A percentile compares a stretch with the other conserved stretches of the same genome.
Evolutionary conservation across 2,888 invertebrate genomes (phyloP).

Genomic region (Leptinotarsa rubiginosa): DNA sequence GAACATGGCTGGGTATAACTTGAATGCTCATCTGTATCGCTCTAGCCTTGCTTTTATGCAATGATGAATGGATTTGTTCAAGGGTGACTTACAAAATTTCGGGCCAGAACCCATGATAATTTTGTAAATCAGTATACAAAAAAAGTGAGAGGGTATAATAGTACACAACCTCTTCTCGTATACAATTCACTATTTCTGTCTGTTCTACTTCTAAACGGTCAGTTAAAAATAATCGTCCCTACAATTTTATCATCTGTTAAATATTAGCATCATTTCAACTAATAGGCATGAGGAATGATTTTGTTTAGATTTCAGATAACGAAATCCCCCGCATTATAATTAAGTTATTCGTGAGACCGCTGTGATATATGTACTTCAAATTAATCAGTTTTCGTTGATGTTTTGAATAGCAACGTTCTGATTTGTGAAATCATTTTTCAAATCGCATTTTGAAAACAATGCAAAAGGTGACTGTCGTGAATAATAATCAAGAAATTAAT

Average conservation of each 20-base stretch:
- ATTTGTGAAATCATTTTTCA: background rate
- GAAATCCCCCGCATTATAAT: slow-evolving; percentile 1
- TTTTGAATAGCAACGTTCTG: background rate
- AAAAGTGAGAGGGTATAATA: too few species aligned
- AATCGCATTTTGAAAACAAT: too few species aligned
- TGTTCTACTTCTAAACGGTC: background rate
- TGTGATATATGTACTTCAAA: background rate
- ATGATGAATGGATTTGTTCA: too few species aligned
- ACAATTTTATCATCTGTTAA: slow-evolving; percentile 3
- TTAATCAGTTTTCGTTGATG: background rate
- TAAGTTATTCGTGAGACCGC: background rate
- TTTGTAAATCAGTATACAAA: too few species aligned
- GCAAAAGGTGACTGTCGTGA: background rate
- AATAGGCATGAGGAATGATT: slow-evolving; percentile 11
- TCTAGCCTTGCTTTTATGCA: too few species aligned
- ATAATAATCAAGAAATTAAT: background rate
- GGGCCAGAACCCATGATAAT: too few species aligned
- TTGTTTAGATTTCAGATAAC: slow-evolving; percentile 3
- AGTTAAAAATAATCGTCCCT: slow-evolving; percentile 5
- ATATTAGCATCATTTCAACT: slow-evolving; percentile 10
- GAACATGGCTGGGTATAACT: too few species aligned
- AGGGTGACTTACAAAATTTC: too few species aligned
- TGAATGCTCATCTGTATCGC: too few species aligned
- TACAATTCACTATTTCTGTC: background rate
- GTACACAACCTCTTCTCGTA: too few species aligned